Conservation (phyloP, 2,888 invertebrate species). For the Malthinus flaveolus region DNA sequence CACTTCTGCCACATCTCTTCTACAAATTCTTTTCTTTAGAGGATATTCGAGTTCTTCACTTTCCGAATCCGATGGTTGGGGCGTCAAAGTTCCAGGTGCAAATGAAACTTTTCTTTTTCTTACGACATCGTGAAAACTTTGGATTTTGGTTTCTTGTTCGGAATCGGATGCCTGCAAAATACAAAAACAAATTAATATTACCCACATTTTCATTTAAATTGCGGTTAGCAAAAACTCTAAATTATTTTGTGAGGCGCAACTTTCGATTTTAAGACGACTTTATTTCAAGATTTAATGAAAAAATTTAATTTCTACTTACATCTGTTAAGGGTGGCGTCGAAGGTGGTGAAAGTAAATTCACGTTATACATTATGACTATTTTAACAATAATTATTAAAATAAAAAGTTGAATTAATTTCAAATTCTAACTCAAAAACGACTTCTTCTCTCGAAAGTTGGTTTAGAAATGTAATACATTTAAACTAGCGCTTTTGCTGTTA, state of each 20-base stretch:
- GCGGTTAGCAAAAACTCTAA: background rate
- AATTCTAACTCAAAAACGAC: constrained; percentile 13
- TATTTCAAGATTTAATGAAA: background rate
- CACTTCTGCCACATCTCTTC: constrained; percentile 60
- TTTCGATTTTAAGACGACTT: background rate
- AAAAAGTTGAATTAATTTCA: background rate
- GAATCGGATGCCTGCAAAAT: constrained; percentile 12
- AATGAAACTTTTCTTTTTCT: constrained; percentile 40
- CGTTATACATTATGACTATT: constrained; percentile 32
- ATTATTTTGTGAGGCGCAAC: background rate
- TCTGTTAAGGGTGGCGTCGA: constrained; percentile 70
- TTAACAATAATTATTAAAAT: background rate
- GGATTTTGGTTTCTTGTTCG: constrained; percentile 15
- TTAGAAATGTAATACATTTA: constrained; percentile 42
- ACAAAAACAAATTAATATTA: background rate
- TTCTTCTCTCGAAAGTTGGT: constrained; percentile 19
- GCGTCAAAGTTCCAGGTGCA: constrained; percentile 61
- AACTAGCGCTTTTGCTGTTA: constrained; percentile 46
- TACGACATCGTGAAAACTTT: constrained; percentile 11
- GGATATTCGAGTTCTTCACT: constrained; percentile 52
- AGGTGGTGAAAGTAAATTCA: constrained; percentile 66
- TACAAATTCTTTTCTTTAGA: constrained; percentile 65
- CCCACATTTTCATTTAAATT: background rate
- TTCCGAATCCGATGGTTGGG: constrained; percentile 86
- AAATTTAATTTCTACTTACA: constrained; percentile 41